A percentile compares a stretch with the other conserved stretches of the same genome.
phyloP scores from a whole-genome alignment of 2,113 vertebrate genomes.

The Chelonoidis abingdonii region DNA sequence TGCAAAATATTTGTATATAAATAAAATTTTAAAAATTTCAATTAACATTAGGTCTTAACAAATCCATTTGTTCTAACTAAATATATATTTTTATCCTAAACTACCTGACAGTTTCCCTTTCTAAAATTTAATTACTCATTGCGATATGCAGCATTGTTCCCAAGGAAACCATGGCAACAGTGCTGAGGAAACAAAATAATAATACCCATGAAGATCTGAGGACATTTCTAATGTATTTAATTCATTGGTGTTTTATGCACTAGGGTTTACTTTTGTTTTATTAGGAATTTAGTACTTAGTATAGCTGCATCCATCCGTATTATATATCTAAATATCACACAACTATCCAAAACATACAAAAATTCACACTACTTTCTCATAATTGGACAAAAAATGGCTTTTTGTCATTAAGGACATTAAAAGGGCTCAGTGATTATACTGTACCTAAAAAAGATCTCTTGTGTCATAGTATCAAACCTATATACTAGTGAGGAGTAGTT shows the following conservation, averaged over 20 bases:
- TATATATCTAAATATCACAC: background rate
- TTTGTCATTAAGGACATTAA: background rate
- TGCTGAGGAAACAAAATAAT: constrained; percentile 41
- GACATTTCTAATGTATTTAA: background rate
- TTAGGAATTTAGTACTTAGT: background rate
- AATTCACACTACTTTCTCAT: background rate
- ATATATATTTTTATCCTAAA: background rate
- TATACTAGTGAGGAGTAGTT: background rate
- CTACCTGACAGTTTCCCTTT: constrained; percentile 27
- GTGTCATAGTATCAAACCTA: background rate
- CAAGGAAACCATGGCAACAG: constrained; percentile 30
- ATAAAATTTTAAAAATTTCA: background rate
- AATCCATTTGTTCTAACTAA: too few species aligned
- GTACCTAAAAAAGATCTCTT: background rate
- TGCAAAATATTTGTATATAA: background rate
- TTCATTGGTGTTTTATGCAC: background rate
- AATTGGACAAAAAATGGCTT: background rate
- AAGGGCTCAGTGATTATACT: background rate
- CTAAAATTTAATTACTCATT: constrained; percentile 35
- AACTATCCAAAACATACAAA: background rate
- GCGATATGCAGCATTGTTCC: background rate
- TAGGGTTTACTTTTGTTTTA: background rate
- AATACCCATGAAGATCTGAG: background rate
- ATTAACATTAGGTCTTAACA: background rate
- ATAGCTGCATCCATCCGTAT: background rate